Base-by-base conservation (phyloP, 2,888 invertebrate species). In the Onchidella celtica region DNA sequence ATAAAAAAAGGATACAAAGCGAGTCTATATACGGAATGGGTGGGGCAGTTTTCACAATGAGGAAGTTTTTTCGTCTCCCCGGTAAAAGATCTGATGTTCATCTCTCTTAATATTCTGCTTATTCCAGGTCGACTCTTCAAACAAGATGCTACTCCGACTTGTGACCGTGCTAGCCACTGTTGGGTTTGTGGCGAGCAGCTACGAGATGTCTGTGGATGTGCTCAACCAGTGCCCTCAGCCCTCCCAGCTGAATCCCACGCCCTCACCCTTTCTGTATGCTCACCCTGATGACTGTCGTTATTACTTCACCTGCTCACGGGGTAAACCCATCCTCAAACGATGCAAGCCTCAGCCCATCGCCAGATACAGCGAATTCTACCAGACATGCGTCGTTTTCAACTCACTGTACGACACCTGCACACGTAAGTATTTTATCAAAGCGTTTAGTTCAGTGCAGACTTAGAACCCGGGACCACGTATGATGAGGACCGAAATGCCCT, bases 221-320 rank as follows among this genome's bases (percentile, higher is more conserved):
- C 11, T 61, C 36, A 74, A 74, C 61, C 47, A 61, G 57, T 74
- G 74, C 14, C 74, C 74, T 21, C 74, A 74, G 38, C 74, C 74
- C 3, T 36, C 74, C n/a, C 36, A 61, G 36, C 6, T 29, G 3
- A 74, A 59, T 17, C 74, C 74, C 0, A 38, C 34, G 3, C 74
- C 74, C 2, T 9, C n/a, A n/a, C 14, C 1, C 0, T 36, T 74
- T 36, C 17, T 61, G 1, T 74, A 74, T 27, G 59, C 32, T 17
- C 32, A 61, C 14, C 61, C 74, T 3, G 74, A 74, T 3, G 74
- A 75, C 29, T 75, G 75, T 21, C 38, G 61, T 0, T 29, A 6
- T 14, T 75, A 59, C 47, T 65, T 75, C 29, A 38, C 36, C 0
- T 75, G 75, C 47, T 3, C 0, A 2, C 29, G 24, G 27, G 75